Conservation (phyloP, 2,113 vertebrate genomes). For the Egretta garzetta region DNA sequence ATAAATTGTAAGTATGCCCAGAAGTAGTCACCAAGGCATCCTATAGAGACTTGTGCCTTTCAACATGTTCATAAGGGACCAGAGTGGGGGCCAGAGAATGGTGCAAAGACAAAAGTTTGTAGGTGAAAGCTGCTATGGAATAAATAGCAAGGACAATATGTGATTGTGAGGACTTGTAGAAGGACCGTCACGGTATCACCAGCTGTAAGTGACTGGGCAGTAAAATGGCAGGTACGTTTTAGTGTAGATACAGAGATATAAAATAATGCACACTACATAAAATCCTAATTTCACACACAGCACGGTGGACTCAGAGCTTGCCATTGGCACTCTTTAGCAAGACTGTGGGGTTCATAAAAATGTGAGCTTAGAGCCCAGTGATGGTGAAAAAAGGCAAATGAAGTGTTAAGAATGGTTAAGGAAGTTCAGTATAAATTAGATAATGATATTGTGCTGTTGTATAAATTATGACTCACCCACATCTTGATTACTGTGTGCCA, state of each 20-base stretch:
- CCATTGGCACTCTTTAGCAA: neutral
- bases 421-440: neutral
- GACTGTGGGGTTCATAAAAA: neutral
- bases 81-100: neutral
- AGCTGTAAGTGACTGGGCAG: neutral
- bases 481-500: neutral
- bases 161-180: neutral
- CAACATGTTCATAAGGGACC: neutral
- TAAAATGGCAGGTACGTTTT: neutral
- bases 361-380: neutral
- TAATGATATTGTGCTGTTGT: neutral
- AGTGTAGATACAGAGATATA: neutral
- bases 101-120: neutral
- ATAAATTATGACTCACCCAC: neutral
- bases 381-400: neutral
- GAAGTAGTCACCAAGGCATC: neutral
- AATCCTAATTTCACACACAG: neutral
- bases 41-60: neutral
- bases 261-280: neutral
- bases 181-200: neutral
- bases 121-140: neutral
- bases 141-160: neutral
- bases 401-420: neutral
- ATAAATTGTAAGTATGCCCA: neutral
- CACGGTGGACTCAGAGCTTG: neutral